Evolutionary conservation across 2,113 vertebrate species (phyloP).

Genomic region (Apodemus speciosus): DNA sequence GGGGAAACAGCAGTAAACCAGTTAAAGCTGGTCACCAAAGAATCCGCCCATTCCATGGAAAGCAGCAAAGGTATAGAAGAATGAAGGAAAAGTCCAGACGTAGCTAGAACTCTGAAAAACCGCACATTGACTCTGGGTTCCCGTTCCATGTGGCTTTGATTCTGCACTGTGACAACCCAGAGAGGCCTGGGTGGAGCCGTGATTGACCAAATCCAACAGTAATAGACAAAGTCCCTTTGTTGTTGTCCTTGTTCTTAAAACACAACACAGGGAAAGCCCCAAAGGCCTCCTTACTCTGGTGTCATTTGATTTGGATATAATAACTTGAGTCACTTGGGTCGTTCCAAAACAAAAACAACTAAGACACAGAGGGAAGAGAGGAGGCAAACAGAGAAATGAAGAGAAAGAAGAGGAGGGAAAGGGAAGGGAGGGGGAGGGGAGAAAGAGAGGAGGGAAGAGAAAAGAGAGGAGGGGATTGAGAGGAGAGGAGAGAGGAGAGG

Average conservation of each 20-base stretch:
- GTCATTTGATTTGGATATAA: neutral
- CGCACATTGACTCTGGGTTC: neutral
- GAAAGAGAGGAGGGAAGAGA: rapidly evolving
- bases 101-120: neutral
- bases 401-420: neutral
- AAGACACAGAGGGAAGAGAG: neutral
- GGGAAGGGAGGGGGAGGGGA: neutral
- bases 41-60: neutral
- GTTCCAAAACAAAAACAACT: neutral
- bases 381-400: neutral
- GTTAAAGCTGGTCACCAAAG: neutral
- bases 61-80: neutral
- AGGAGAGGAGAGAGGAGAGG: neutral
- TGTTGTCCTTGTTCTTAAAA: neutral
- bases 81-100: neutral
- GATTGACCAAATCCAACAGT: neutral
- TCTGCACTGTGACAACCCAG: neutral
- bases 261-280: neutral
- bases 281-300: neutral
- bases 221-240: neutral
- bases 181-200: neutral
- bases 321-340: neutral
- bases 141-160: neutral
- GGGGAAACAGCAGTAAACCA: neutral
- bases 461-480: rapidly evolving